Percentiles rank a stretch among this genome's conserved stretches.
Evolutionary conservation across 2,113 vertebrate species (phyloP).

Genomic region (Indri indri): DNA sequence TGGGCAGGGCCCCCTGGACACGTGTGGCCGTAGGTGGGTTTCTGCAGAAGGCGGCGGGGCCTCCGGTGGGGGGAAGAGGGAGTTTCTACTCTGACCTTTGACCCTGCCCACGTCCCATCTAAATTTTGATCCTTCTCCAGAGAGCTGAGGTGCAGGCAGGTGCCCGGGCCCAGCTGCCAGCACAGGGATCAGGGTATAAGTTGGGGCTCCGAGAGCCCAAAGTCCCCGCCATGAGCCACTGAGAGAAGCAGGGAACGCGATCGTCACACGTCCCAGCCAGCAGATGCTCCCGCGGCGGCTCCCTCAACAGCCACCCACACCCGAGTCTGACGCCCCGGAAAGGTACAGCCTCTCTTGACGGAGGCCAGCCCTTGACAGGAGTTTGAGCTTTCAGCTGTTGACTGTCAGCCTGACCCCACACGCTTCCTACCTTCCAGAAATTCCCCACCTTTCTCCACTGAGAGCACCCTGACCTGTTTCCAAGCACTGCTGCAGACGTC

Average conservation of each 20-base stretch:
- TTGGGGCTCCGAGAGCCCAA: background rate
- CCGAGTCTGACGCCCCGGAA: too few relatives aligned
- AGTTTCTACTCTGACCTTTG: background rate
- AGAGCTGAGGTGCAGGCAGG: background rate
- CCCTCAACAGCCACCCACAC: too few relatives aligned
- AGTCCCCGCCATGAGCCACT: background rate
- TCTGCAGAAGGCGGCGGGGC: conserved; percentile 65
- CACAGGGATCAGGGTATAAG: background rate
- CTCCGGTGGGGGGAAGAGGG: background rate
- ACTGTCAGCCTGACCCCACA: background rate
- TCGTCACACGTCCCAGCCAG: background rate
- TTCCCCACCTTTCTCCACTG: background rate
- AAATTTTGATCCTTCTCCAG: background rate
- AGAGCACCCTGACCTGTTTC: background rate
- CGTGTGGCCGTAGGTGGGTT: conserved; percentile 24
- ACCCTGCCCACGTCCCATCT: background rate
- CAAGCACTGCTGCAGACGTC: background rate
- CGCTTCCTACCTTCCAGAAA: background rate
- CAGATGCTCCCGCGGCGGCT: background rate
- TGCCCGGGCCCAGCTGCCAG: background rate
- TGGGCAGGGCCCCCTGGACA: conserved; percentile 77
- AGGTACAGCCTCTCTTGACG: background rate
- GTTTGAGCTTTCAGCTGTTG: background rate
- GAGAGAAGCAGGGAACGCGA: background rate
- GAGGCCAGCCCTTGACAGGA: background rate